These are phyloP conservation scores for Oikopleura dioica DNA, from an alignment of 23 tunicate species.

Conservation along the genomic window DNA sequence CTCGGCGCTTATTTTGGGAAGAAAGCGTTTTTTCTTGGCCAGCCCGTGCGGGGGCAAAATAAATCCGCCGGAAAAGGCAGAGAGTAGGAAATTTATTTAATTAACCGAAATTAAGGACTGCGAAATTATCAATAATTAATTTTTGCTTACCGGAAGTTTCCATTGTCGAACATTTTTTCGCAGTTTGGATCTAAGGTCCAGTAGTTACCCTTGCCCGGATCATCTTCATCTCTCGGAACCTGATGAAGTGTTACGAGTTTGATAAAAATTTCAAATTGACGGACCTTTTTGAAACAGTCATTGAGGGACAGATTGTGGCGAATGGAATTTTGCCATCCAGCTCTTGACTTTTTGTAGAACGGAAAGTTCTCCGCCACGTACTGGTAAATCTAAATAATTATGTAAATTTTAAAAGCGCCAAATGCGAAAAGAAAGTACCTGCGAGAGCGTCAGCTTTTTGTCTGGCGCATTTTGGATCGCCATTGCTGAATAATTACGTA, in stretches of 20 bases:
- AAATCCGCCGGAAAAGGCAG: too few relatives aligned
- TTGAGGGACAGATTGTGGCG: slow-evolving; percentile 91
- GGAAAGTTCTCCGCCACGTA: slow-evolving; percentile 99
- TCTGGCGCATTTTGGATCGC: slow-evolving; percentile 96
- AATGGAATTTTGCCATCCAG: slow-evolving; percentile 99
- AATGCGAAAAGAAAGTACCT: slow-evolving; percentile 1
- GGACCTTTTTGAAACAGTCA: slow-evolving; percentile 94
- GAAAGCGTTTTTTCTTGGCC: too few relatives aligned
- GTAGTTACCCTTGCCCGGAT: slow-evolving; percentile 98
- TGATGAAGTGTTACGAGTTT: background rate
- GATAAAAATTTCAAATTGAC: background rate
- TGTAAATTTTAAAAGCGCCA: background rate
- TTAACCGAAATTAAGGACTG: too few relatives aligned
- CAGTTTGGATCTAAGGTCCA: slow-evolving; percentile 99
- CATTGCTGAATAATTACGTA: too few relatives aligned
- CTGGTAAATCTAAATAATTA: slow-evolving; percentile 32
- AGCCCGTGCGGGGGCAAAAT: too few relatives aligned
- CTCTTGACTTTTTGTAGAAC: slow-evolving; percentile 97
- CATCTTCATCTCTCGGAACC: slow-evolving; percentile 88
- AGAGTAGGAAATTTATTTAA: too few relatives aligned
- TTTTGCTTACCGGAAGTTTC: slow-evolving; percentile 67
- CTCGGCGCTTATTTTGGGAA: too few relatives aligned
- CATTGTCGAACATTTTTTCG: slow-evolving; percentile 99
- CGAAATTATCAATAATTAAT: too few relatives aligned
- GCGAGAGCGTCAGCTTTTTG: slow-evolving; percentile 66